These are phyloP conservation scores for Nymphalis io DNA, from an alignment of 1,140 invertebrate genomes.

Conservation along the genomic window DNA sequence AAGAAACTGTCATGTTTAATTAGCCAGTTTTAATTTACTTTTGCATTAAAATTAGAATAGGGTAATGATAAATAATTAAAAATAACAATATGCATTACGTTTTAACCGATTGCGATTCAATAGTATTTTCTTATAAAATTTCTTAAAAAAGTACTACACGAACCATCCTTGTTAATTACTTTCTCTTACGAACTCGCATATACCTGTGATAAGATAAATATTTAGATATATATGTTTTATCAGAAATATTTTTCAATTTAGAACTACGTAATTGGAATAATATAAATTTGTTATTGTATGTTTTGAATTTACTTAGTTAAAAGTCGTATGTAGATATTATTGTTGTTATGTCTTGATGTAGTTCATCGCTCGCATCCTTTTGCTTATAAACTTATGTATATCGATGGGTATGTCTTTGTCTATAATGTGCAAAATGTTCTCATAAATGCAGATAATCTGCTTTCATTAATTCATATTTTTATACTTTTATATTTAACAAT, in stretches of 20 bases:
- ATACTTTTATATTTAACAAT: conserved; percentile 37
- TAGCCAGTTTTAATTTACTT: conserved; percentile 7
- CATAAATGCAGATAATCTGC: background rate
- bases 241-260: background rate
- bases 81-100: background rate
- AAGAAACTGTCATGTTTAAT: conserved; percentile 8
- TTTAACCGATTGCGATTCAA: too few species aligned
- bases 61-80: background rate
- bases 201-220: conserved; percentile 15
- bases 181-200: conserved; percentile 5
- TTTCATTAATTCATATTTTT: conserved; percentile 25
- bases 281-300: background rate
- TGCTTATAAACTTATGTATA: too few species aligned
- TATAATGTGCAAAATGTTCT: too few species aligned
- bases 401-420: too few species aligned
- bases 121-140: background rate
- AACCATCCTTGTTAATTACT: background rate
- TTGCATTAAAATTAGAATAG: background rate
- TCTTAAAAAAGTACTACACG: background rate
- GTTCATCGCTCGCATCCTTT: too few species aligned
- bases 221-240: background rate
- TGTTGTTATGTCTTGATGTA: background rate
- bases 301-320: background rate
- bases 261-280: background rate
- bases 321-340: background rate